Evolutionary conservation across 2,888 invertebrate species (phyloP).

Genomic region (Troides aeacus): DNA sequence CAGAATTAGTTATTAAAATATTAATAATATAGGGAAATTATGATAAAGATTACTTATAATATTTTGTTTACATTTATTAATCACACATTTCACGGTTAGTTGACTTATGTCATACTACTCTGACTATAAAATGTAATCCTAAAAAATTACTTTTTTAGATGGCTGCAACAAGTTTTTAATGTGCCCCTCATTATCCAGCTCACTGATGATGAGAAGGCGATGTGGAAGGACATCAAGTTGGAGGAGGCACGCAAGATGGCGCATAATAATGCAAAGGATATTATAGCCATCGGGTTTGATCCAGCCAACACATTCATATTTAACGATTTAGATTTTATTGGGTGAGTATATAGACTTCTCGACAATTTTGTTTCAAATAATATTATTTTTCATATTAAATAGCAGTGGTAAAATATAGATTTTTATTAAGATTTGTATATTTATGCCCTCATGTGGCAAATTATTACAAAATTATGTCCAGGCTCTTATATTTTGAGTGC

Average conservation of each 20-base stretch:
- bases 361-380: not conserved
- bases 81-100: too few relatives aligned
- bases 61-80: too few relatives aligned
- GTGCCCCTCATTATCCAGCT: constrained; percentile 97
- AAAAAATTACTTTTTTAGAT: constrained; percentile 75
- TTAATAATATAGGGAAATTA: too few relatives aligned
- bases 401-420: not conserved
- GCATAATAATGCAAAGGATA: constrained; percentile 96
- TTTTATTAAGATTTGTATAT: not conserved
- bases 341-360: constrained; percentile 78
- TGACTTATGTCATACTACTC: not conserved
- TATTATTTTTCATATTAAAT: not conserved
- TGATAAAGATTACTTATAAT: too few relatives aligned
- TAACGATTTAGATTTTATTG: constrained; percentile 95
- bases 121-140: not conserved
- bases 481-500: not conserved
- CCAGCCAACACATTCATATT: constrained; percentile 97
- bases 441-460: not conserved
- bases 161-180: constrained; percentile 97
- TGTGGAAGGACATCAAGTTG: constrained; percentile 96
- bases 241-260: constrained; percentile 93
- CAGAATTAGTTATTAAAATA: too few relatives aligned
- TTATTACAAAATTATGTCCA: not conserved
- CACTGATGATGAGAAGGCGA: constrained; percentile 98
- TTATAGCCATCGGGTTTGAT: constrained; percentile 98